Base-by-base conservation (phyloP, 92 coral and sea anemone genomes). In the Ricordea florida region DNA sequence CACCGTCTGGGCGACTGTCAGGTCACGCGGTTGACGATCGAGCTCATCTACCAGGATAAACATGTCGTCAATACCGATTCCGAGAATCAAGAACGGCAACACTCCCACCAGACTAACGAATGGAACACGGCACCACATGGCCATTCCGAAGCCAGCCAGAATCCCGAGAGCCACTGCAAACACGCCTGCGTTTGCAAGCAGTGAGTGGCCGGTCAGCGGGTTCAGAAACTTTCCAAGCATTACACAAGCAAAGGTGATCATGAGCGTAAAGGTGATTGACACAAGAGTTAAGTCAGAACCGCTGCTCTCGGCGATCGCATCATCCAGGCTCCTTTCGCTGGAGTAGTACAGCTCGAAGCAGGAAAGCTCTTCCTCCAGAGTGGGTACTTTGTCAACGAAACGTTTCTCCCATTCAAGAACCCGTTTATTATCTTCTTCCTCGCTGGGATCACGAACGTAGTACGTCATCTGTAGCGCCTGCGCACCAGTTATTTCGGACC, bases 21-120 rank as follows among this genome's bases (percentile, higher is more conserved):
- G 8, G 31, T 69, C 44, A 45, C 37, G 41, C 3, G 67, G 57
- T 52, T 89, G 76, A 27, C 80, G 80, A 43, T 89, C 93, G 32
- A 89, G 80, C 18, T 89, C 81, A 41, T 84, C 93, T 33, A 84
- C 36, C 38, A 89, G 72, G 6, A 92, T 92, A 24, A 91, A 91
- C 85, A 91, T 82, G 45, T 90, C 97, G 68, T 90, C 97, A 17
- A 90, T 90, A 2, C 88, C 97, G 25, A 91, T 80, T 13, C 97
- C 97, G 20, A 92, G 82, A 5, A 92, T 81, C 7, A 92, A 76
- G 67, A 80, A 92, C 25, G 97, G 97, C 9, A 92, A 69, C 0
- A 92, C 87, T 61, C 93, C 93, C 9, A 84, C 90, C 29, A 88
- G 66, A 24, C 50, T 88, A 23, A 88, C 77, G 52, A 88, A 88